A percentile compares a stretch with the other conserved stretches of the same genome.
Conservation (phyloP, 2,113 vertebrate genomes). For the Mormyrus lacerda region DNA sequence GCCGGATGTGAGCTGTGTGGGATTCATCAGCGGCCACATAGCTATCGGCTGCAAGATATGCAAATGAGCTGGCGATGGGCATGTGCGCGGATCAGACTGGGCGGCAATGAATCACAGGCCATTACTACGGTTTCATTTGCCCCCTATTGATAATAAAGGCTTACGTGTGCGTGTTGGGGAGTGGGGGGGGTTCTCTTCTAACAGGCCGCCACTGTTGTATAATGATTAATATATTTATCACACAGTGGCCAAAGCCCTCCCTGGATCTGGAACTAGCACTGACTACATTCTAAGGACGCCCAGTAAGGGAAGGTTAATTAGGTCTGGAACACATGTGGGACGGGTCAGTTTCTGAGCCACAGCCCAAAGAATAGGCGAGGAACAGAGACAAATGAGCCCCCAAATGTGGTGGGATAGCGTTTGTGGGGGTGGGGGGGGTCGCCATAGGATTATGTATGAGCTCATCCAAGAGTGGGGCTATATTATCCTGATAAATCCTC, state of each 20-base stretch:
- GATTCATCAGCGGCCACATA: not conserved
- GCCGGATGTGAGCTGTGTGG: not conserved
- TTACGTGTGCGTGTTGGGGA: not conserved
- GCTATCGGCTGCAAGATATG: not conserved
- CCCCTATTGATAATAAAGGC: slow-evolving; percentile 14
- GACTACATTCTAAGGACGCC: not conserved
- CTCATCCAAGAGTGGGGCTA: not conserved
- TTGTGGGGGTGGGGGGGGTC: not conserved
- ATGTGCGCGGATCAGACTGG: not conserved
- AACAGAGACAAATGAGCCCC: slow-evolving; percentile 23
- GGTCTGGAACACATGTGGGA: slow-evolving; percentile 27
- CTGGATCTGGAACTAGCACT: not conserved
- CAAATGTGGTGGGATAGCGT: not conserved
- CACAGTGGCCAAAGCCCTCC: slow-evolving; percentile 15
- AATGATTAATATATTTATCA: slow-evolving; percentile 41
- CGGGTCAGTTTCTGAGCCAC: not conserved
- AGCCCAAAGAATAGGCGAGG: slow-evolving; percentile 21
- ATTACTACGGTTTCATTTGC: not conserved
- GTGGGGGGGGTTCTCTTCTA: slow-evolving; percentile 10
- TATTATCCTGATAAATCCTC: slow-evolving; percentile 17
- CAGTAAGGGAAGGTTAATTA: slow-evolving; percentile 42
- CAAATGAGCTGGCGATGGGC: not conserved
- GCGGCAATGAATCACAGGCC: not conserved
- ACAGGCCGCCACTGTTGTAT: slow-evolving; percentile 35
- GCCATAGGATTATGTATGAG: slow-evolving; percentile 19